A percentile compares a stretch with the other conserved stretches of the same genome.
phyloP scores from a whole-genome alignment of 2,888 invertebrate species.

The Oithona nana region DNA sequence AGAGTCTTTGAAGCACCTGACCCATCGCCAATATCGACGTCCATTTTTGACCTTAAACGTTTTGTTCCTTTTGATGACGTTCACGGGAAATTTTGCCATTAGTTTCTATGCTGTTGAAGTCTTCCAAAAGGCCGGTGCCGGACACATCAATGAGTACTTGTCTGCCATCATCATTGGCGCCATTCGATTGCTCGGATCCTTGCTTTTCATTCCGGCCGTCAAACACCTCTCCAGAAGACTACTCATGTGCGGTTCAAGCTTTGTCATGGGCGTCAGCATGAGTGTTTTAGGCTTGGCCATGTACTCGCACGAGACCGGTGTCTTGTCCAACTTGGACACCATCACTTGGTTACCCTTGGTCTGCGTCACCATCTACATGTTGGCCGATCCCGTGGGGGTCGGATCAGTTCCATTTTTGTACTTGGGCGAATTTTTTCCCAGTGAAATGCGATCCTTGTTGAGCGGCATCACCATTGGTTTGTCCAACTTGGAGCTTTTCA shows the following conservation, averaged over 20 bases:
- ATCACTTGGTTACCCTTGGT: slow-evolving; percentile 21
- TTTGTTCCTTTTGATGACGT: slow-evolving; percentile 17
- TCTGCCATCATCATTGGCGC: slow-evolving; percentile 27
- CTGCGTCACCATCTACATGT: slow-evolving; percentile 21
- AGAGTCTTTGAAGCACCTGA: neutral
- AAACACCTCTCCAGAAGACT: slow-evolving; percentile 28
- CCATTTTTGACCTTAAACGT: slow-evolving; percentile 2
- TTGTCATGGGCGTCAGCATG: slow-evolving; percentile 20
- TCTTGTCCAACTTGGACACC: neutral
- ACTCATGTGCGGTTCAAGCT: slow-evolving; percentile 26
- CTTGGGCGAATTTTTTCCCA: slow-evolving; percentile 25
- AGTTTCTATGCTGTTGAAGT: slow-evolving; percentile 24
- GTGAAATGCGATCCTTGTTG: slow-evolving; percentile 26
- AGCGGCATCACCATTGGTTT: slow-evolving; percentile 27
- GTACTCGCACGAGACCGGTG: neutral
- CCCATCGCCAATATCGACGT: neutral
- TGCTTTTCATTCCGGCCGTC: slow-evolving; percentile 26
- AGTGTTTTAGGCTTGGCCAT: slow-evolving; percentile 20
- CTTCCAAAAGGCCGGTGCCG: slow-evolving; percentile 26
- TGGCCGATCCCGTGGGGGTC: slow-evolving; percentile 22
- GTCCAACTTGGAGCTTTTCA: slow-evolving; percentile 23
- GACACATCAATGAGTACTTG: slow-evolving; percentile 20
- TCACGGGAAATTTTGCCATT: slow-evolving; percentile 20
- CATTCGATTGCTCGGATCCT: slow-evolving; percentile 27
- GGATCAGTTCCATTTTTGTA: slow-evolving; percentile 24